Base-by-base conservation (phyloP, 1,140 invertebrate genomes). In the Dendroctonus ponderosae region DNA sequence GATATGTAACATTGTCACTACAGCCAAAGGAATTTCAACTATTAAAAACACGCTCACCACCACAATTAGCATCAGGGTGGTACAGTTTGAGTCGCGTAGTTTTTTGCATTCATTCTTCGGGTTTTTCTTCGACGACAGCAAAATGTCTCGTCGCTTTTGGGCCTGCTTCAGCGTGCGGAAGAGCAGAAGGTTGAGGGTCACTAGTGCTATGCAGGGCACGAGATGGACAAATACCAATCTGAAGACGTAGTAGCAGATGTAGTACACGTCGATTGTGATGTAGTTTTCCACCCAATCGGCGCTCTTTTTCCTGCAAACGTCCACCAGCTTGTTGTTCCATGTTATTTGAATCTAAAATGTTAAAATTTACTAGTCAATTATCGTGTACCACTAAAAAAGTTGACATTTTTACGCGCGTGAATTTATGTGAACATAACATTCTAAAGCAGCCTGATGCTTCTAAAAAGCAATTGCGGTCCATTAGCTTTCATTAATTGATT, bases 21-120 rank as follows among this genome's bases (percentile, higher is more conserved):
- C 87, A 0, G 93, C 94, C 41, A 96, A 83, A 0, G 95, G 95
- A 63, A 96, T 91, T 78, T 97, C 95, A 0, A 95, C 93, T 63
- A 91, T 81, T 0, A 97, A 81, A 77, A 97, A 97, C 0, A 96
- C 91, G 0, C 91, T 91, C 0, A 97, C 94, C 0, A 97, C 93
- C 5, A 94, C 92, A n/a, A 97, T 96, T 4, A 97, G 80, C 94
- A 97, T 97, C 6, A 96, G 78, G 0, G 93, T 96, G 2, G 94
- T 97, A 75, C 92, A 96, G 75, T 97, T 96, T 5, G 89, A 90
- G 75, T 94, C 95, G 41, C 89, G 82, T 53, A 91, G 80, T 73
- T 89, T 91, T 77, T 88, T 90, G 78, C 88, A 93, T 79, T 93
- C 93, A 68, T 84, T 90, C 75, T 90, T 92, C 63, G 90, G 84